These are phyloP conservation scores for Drosophila pseudotalamancana DNA, from an alignment of 2,888 invertebrate species.

Conservation along the genomic window DNA sequence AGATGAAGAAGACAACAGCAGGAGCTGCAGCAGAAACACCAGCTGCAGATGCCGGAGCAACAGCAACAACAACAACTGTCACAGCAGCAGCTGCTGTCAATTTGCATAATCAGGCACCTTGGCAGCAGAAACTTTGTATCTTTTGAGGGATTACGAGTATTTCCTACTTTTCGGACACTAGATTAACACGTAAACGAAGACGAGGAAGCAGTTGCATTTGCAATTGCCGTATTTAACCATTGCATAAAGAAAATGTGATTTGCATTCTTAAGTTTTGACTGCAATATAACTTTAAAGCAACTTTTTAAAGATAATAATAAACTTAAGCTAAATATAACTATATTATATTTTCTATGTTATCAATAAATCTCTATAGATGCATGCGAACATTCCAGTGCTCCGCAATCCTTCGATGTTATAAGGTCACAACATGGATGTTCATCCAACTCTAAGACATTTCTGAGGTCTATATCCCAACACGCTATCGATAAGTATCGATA, in stretches of 20 bases:
- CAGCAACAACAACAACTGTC: slow-evolving; percentile 2
- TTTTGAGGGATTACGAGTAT: slow-evolving; percentile 28
- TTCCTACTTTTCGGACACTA: slow-evolving; percentile 5
- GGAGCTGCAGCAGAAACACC: slow-evolving; percentile 1
- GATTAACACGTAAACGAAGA: slow-evolving; percentile 21
- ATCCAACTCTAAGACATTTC: too few relatives aligned
- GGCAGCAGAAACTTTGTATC: slow-evolving; percentile 44
- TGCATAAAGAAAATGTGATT: slow-evolving; percentile 16
- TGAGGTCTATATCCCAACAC: too few relatives aligned
- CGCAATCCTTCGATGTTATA: too few relatives aligned
- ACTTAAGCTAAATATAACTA: too few relatives aligned
- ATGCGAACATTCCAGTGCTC: too few relatives aligned
- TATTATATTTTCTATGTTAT: too few relatives aligned
- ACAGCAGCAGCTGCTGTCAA: slow-evolving; percentile 50
- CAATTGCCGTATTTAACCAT: slow-evolving; percentile 3
- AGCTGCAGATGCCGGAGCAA: not conserved
- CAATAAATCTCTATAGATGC: too few relatives aligned
- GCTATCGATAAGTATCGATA: too few relatives aligned
- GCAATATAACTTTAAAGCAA: not conserved
- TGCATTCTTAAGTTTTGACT: slow-evolving; percentile 4
- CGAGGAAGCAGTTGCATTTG: not conserved
- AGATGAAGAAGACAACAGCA: slow-evolving; percentile 32
- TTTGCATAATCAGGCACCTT: slow-evolving; percentile 54
- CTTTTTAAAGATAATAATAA: not conserved
- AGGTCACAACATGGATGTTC: too few relatives aligned